Percentiles rank a stretch among this genome's conserved stretches.
These are phyloP conservation scores for Scaptomyza parva DNA, from an alignment of 2,888 invertebrate genomes.

Conservation along the genomic window DNA sequence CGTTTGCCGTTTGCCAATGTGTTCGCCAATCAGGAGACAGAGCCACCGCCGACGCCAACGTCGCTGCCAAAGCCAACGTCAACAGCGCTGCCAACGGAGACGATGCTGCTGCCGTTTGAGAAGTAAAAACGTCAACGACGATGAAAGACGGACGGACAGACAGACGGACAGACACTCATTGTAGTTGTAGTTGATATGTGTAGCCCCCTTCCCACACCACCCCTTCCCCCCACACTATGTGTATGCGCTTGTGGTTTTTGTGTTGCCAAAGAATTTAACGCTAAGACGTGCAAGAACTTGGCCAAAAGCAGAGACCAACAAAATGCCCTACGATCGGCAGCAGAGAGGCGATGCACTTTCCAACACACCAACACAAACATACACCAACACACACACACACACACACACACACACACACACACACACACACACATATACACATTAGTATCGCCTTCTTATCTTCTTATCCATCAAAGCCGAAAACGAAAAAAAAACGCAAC, in stretches of 20 bases:
- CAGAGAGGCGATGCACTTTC: constrained; percentile 2
- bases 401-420: background rate
- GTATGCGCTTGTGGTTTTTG: constrained; percentile 10
- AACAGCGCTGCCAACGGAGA: background rate
- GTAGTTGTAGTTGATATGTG: constrained; percentile 49
- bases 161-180: constrained; percentile 37
- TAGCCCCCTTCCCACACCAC: constrained; percentile 3
- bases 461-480: too few species aligned
- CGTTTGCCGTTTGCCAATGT: constrained; percentile 81
- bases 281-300: constrained; percentile 47
- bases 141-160: constrained; percentile 23
- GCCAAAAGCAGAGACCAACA: constrained; percentile 39
- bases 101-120: constrained; percentile 10
- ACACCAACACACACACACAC: background rate
- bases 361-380: background rate
- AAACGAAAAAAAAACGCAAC: too few species aligned
- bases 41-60: constrained; percentile 44
- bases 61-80: background rate
- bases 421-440: too few species aligned
- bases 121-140: constrained; percentile 28
- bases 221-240: too few species aligned
- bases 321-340: constrained; percentile 37
- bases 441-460: too few species aligned
- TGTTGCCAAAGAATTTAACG: constrained; percentile 54
- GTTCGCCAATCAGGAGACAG: constrained; percentile 77